Percentiles rank a stretch among this genome's conserved stretches.
phyloP scores from a whole-genome alignment of 2,888 invertebrate genomes.

The Watsonalla binaria region DNA sequence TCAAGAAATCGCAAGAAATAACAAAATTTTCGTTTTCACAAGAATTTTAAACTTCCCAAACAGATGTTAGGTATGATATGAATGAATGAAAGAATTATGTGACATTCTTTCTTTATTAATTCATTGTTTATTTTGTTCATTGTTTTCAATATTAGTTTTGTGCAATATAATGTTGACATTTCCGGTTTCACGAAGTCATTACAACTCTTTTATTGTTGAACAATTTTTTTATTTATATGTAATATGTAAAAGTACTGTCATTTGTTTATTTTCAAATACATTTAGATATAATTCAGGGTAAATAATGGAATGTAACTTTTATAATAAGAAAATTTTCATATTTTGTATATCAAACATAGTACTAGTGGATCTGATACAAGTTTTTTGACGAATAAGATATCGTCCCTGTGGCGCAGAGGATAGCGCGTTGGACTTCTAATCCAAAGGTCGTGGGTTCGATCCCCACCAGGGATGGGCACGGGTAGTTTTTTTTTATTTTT shows the following conservation, averaged over 20 bases:
- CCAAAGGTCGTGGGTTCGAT: slow-evolving; percentile 94
- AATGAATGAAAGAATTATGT: no score
- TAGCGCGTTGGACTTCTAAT: slow-evolving; percentile 95
- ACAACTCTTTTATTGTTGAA: no score
- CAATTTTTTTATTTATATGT: no score
- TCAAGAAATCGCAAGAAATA: slow-evolving; percentile 22
- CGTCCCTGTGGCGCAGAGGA: slow-evolving; percentile 92
- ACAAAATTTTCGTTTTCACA: slow-evolving; percentile 29
- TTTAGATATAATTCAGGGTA: no score
- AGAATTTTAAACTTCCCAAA: slow-evolving; percentile 66
- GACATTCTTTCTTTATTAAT: slow-evolving; percentile 18
- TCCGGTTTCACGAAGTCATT: no score
- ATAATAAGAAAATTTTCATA: no score
- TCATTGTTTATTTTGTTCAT: slow-evolving; percentile 49
- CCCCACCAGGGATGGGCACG: slow-evolving; percentile 85
- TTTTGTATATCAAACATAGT: slow-evolving; percentile 3
- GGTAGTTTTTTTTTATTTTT: slow-evolving; percentile 1
- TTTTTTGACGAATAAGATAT: slow-evolving; percentile 29
- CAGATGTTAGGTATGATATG: slow-evolving; percentile 18
- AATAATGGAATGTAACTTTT: no score
- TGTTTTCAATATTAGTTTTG: slow-evolving; percentile 23
- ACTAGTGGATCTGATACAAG: slow-evolving; percentile 3
- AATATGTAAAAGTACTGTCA: no score
- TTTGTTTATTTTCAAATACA: no score
- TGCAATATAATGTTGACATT: no score